phyloP scores from a whole-genome alignment of 2,888 invertebrate genomes.

The Marasmarcha lunaedactyla region DNA sequence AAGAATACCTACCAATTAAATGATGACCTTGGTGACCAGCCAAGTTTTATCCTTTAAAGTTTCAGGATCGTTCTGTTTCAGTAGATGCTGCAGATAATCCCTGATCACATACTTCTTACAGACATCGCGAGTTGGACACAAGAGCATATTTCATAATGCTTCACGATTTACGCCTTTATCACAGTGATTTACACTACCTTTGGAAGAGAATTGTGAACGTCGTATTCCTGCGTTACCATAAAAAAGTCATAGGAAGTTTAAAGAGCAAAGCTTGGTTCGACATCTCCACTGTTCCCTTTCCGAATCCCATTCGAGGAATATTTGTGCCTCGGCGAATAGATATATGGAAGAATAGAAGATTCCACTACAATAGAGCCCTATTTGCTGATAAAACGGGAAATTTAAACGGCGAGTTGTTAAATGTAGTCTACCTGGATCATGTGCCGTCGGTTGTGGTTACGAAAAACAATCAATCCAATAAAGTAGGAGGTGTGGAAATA shows the following conservation, averaged over 20 bases:
- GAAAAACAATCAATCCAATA: conserved; percentile 40
- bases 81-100: too few species aligned
- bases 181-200: conserved; percentile 74
- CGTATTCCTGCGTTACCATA: conserved; percentile 75
- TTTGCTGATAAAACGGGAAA: conserved; percentile 73
- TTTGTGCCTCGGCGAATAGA: conserved; percentile 74
- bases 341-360: conserved; percentile 75
- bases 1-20: too few species aligned
- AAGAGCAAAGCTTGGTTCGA: conserved; percentile 73
- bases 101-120: too few species aligned
- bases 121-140: conserved; percentile 77
- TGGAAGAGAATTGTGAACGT: conserved; percentile 84
- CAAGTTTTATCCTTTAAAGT: too few species aligned
- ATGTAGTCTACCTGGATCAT: conserved; percentile 76
- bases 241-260: conserved; percentile 23
- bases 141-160: conserved; percentile 78
- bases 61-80: too few species aligned
- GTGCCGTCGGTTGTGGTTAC: conserved; percentile 73
- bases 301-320: conserved; percentile 65
- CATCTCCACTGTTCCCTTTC: conserved; percentile 80
- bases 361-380: conserved; percentile 60
- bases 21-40: too few species aligned
- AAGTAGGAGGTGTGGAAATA: conserved; percentile 75
- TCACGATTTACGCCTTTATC: conserved; percentile 76
- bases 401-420: conserved; percentile 68